Evolutionary conservation across 2,888 invertebrate genomes (phyloP), one percentile per base, ranked within the genome.

Genomic region (Andrena praecox): DNA sequence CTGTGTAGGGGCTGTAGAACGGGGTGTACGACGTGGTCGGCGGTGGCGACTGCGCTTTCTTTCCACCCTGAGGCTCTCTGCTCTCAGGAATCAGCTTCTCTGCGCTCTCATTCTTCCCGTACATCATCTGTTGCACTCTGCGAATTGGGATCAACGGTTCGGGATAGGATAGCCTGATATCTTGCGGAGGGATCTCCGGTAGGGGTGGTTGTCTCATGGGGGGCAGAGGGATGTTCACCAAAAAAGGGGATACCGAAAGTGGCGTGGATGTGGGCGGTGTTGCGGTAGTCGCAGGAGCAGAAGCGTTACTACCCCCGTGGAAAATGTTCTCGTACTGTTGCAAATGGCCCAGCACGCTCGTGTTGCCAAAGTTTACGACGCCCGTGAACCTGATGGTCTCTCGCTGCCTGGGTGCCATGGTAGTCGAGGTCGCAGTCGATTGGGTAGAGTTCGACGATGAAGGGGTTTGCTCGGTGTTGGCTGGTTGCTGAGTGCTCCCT

Each of bases 331-430:
- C 93, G 77, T 94, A 94, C 16, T 89, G 91, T 6, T 90, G 90
- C n/a, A 94, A 84, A 12, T 93, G 93, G n/a, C 87, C 90, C 2
- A 91, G 20, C 7, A 94, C 56, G 59, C 91, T 83, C 0, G 92
- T 85, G 73, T 94, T 93, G 8, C 94, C 93, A 24, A 94, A 93
- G 73, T 94, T 94, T 0, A 94, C 80, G 6, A 94, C 90, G 0
- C 94, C 94, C 0, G 94, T 94, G 50, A 94, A 89, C 50, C 91
- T 87, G 3, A 94, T 78, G 0, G 93, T 93, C 74, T 94, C 93
- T 6, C 90, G 81, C n/a, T 87, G 92, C n/a, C 87, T 85, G 0
- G 91, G 87, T 3, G 74, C 33, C 8, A 84, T 60, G 2, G 88
- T 50, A 4, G 85, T 79, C 7, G 85, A 16, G 2, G 82, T 42